Percentiles rank a stretch among this genome's conserved stretches.
Conservation (phyloP, 1,140 invertebrate species). For the Nasonia longicornis region DNA sequence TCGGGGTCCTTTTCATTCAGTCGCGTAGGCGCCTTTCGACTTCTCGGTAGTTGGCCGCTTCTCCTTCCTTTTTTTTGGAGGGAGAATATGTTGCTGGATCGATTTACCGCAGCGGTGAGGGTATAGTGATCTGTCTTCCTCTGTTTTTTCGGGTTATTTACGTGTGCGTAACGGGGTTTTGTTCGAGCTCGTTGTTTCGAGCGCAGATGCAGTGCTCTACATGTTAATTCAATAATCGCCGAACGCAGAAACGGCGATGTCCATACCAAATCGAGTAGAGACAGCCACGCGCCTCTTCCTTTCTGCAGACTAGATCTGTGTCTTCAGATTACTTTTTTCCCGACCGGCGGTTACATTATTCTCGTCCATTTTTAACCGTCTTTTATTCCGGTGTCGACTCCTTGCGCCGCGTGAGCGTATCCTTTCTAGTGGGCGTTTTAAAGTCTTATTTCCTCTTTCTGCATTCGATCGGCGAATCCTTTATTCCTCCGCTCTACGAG, state of each 20-base stretch:
- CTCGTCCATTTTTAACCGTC: background rate
- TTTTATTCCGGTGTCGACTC: slow-evolving; percentile 14
- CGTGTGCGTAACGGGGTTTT: too few species aligned
- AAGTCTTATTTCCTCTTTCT: slow-evolving; percentile 38
- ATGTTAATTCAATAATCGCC: too few species aligned
- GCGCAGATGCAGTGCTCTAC: background rate
- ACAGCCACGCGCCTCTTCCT: too few species aligned
- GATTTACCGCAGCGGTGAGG: slow-evolving; percentile 1
- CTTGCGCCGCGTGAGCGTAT: background rate
- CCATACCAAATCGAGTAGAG: too few species aligned
- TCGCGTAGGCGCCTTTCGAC: slow-evolving; percentile 32
- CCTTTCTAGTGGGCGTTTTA: background rate
- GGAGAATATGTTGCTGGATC: background rate
- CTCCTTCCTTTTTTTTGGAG: background rate
- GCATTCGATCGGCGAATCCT: slow-evolving; percentile 24
- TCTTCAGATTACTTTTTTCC: too few species aligned
- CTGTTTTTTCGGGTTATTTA: too few species aligned
- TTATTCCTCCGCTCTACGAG: slow-evolving; percentile 23
- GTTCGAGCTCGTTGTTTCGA: too few species aligned
- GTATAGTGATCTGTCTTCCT: background rate
- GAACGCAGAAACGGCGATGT: too few species aligned
- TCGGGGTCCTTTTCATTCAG: slow-evolving; percentile 45
- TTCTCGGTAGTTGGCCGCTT: background rate
- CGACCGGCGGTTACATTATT: too few species aligned
- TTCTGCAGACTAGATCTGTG: too few species aligned